Base-by-base conservation (phyloP, 1,140 invertebrate genomes). In the Metaphire vulgaris region DNA sequence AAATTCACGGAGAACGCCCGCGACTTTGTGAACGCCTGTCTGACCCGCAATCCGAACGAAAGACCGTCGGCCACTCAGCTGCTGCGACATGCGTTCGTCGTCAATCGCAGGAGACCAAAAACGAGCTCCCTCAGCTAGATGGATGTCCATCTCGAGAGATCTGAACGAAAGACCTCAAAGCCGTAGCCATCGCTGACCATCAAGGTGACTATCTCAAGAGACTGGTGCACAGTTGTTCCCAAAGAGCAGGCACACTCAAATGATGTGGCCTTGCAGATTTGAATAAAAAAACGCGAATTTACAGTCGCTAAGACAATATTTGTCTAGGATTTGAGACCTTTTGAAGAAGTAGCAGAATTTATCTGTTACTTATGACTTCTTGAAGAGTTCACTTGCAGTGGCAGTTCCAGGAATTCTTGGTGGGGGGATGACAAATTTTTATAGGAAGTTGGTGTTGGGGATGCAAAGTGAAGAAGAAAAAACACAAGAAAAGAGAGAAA, bases 21-120 rank as follows among this genome's bases (percentile, higher is more conserved):
- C 66, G 74, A 83, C 15, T 86, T 86, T 83, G 82, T 85, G 15
- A 79, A 79, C 34, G 56, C 33, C 34, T 86, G 85, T 79, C 76
- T 86, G n/a, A 83, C 81, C 31, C 80, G 83, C 64, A 80, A 84
- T 69, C 83, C 81, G 67, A 77, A 74, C 41, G 70, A 78, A 16
- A 78, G 83, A 79, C 76, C 79, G 14, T 80, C 80, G 72, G 83
- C 83, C 2, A 74, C 79, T 15, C 74, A 82, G 70, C 72, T 83
- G 31, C 69, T 83, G 34, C 76, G 77, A 15, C 80, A 82, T 75
- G 32, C 71, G n/a, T 80, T 80, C 74, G 68, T 80, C 30, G 69
- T 33, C 21, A 68, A 65, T 33, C 33, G 64, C 33, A 77, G 68
- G 70, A 69, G 41, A 12, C 41, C 41, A 56, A 56, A 56, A 21